phyloP scores from a whole-genome alignment of 2,888 invertebrate species.

The Drosophila yooni region DNA sequence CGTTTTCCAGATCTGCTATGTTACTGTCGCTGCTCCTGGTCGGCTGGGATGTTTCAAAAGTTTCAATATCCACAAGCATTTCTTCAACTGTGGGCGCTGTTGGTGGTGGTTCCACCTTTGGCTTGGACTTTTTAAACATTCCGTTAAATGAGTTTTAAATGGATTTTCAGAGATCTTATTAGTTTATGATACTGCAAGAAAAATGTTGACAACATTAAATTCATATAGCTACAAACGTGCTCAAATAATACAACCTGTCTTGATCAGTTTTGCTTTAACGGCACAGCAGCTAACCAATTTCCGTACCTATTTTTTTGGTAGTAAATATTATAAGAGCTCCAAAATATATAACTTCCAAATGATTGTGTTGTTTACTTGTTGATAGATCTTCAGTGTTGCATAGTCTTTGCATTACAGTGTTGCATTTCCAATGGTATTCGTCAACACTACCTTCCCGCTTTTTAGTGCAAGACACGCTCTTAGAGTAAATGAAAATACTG shows the following conservation, averaged over 20 bases:
- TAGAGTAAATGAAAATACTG: background rate
- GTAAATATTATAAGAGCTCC: background rate
- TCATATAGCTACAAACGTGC: background rate
- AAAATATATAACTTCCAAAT: background rate
- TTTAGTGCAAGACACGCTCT: constrained; percentile 21
- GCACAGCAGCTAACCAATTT: background rate
- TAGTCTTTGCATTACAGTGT: constrained; percentile 14
- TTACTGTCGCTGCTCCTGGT: constrained; percentile 4
- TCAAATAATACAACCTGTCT: background rate
- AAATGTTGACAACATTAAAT: constrained; percentile 21
- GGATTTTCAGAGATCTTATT: background rate
- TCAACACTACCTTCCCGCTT: constrained; percentile 50
- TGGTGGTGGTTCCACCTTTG: constrained; percentile 69
- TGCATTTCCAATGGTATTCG: constrained; percentile 9
- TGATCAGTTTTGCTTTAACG: background rate
- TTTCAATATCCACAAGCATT: constrained; percentile 82
- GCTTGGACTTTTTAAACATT: constrained; percentile 79
- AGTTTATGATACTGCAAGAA: constrained; percentile 7
- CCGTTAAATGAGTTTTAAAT: background rate
- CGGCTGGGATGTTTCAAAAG: constrained; percentile 74
- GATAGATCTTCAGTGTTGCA: constrained; percentile 31
- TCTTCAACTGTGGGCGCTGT: constrained; percentile 78
- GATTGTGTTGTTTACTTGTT: constrained; percentile 48
- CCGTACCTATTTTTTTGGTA: background rate
- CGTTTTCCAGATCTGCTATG: constrained; percentile 44